Conservation (phyloP, 2,797 vertebrate species). For the Propithecus perrieri region DNA sequence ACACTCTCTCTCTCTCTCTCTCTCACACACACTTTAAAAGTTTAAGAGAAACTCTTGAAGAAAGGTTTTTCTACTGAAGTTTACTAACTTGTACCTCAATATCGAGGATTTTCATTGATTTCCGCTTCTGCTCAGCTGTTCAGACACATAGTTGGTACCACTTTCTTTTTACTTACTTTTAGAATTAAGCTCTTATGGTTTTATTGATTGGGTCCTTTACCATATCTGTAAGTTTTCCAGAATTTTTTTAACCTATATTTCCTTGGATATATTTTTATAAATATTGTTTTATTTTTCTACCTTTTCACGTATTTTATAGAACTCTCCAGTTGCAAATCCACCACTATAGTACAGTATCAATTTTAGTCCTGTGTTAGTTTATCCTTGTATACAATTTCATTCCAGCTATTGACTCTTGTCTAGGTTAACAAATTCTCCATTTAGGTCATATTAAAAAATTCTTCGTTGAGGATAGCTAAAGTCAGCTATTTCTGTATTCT, state of each 20-base stretch:
- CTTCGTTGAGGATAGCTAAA: neutral
- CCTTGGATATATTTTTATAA: slow-evolving; percentile 17
- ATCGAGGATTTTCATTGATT: neutral
- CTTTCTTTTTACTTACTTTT: neutral
- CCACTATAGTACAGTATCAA: neutral
- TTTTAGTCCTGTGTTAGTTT: slow-evolving; percentile 2
- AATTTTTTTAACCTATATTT: neutral
- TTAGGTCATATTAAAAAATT: neutral
- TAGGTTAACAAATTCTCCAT: neutral
- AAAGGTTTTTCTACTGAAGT: neutral
- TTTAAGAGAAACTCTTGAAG: slow-evolving; percentile 22
- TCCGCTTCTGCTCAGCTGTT: neutral
- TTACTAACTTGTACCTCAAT: neutral
- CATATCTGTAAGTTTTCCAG: neutral
- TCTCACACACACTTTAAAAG: neutral
- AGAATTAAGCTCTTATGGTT: neutral
- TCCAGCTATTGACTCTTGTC: neutral
- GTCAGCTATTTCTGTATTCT: neutral
- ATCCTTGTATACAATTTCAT: neutral
- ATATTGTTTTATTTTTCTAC: neutral
- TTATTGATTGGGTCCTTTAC: neutral
- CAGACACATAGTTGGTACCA: neutral
- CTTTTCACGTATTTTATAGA: neutral
- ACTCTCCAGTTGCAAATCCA: neutral
- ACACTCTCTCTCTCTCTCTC: too few relatives aligned